Conservation (phyloP, 2,113 vertebrate species). For the Mirounga angustirostris region DNA sequence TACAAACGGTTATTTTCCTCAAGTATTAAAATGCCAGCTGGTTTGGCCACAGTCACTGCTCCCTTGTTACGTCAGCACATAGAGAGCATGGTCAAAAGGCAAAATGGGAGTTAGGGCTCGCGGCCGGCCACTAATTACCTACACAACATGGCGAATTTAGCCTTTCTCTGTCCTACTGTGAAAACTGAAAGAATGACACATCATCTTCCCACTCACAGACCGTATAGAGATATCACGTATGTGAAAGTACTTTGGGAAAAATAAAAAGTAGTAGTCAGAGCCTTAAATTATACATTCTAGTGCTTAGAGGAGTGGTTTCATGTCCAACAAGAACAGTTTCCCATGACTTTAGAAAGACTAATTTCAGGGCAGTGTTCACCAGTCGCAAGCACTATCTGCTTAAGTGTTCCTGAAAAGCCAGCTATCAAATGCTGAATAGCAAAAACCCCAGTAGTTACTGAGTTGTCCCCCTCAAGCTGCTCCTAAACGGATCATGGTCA, state of each 20-base stretch:
- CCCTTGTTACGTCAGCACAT: neutral
- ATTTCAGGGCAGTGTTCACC: neutral
- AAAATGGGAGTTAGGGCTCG: neutral
- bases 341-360: constrained; percentile 52
- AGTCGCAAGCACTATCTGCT: neutral
- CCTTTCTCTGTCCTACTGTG: neutral
- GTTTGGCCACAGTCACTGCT: neutral
- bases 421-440: neutral
- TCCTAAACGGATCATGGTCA: neutral
- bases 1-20: constrained; percentile 1
- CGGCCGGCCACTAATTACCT: neutral
- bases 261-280: neutral
- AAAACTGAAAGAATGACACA: constrained; percentile 17
- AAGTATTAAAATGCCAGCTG: neutral
- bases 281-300: constrained; percentile 57
- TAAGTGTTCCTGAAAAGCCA: constrained; percentile 35
- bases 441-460: constrained; percentile 14
- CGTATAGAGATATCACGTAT: neutral
- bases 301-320: constrained; percentile 31
- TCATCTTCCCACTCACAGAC: neutral
- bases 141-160: neutral
- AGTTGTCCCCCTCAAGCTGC: neutral
- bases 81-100: neutral
- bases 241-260: constrained; percentile 31
- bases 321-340: neutral